Percentiles rank a stretch among this genome's conserved stretches.
Evolutionary conservation across 2,113 vertebrate genomes (phyloP).

Genomic region (Oceanites oceanicus): DNA sequence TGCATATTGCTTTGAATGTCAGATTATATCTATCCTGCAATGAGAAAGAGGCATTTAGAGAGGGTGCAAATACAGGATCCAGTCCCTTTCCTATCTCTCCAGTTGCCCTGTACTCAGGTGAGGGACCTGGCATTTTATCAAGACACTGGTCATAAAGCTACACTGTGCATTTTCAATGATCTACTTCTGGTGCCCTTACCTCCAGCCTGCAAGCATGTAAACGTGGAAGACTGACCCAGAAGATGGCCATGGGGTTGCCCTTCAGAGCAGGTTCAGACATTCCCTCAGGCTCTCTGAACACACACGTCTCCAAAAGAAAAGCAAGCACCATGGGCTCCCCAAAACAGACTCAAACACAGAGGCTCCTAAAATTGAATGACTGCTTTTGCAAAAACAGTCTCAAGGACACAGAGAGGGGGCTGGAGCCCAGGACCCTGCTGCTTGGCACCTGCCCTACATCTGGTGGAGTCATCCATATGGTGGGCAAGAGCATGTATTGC

Average conservation of each 20-base stretch:
- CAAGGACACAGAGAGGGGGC: neutral
- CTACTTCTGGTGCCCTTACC: neutral
- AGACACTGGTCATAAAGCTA: neutral
- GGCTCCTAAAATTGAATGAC: neutral
- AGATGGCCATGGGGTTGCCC: neutral
- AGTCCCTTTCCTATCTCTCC: neutral
- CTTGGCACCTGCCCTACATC: neutral
- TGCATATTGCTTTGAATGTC: neutral
- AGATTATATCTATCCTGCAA: neutral
- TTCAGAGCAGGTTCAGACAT: neutral
- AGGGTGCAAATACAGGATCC: neutral
- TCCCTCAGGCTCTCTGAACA: neutral
- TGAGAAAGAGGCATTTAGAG: neutral
- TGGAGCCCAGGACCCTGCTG: neutral
- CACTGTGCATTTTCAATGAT: neutral
- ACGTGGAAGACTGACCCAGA: neutral
- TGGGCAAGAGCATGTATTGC: neutral
- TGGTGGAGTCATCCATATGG: neutral
- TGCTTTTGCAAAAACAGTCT: neutral
- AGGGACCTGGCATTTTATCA: neutral
- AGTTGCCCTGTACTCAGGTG: neutral
- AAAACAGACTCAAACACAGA: neutral
- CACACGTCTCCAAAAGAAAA: neutral
- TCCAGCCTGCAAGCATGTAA: neutral
- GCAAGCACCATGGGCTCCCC: fast-evolving